Evolutionary conservation across 92 coral and sea anemone genomes (phyloP).

Genomic region (Galaxea fascicularis): DNA sequence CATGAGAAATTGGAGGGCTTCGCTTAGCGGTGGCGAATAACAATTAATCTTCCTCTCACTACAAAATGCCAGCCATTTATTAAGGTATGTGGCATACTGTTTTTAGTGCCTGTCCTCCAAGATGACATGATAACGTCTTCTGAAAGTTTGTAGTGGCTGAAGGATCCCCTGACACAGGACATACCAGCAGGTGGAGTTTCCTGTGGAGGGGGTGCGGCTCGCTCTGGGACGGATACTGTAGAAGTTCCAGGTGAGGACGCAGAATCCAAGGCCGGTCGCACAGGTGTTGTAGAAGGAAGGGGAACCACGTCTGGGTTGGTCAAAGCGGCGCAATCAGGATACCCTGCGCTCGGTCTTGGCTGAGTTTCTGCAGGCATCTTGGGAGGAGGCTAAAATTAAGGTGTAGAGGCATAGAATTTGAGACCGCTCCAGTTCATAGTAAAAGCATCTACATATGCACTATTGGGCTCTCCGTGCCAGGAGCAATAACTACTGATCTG

Average conservation of each 20-base stretch:
- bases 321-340: slow-evolving; percentile 4
- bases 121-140: slow-evolving; percentile 38
- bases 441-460: slow-evolving; percentile 30
- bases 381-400: slow-evolving; percentile 31
- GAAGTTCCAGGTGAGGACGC: not conserved
- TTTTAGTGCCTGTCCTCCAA: slow-evolving; percentile 29
- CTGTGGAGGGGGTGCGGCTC: not conserved
- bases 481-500: slow-evolving; percentile 21
- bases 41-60: not conserved
- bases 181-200: slow-evolving; percentile 37
- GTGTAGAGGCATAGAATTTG: slow-evolving; percentile 36
- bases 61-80: not conserved
- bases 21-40: slow-evolving; percentile 1
- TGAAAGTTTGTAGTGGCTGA: slow-evolving; percentile 34
- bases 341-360: slow-evolving; percentile 19
- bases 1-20: slow-evolving; percentile 3
- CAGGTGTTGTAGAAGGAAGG: slow-evolving; percentile 14
- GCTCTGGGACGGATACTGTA: not conserved
- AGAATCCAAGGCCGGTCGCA: not conserved
- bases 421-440: slow-evolving; percentile 6
- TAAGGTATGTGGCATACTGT: not conserved
- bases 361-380: slow-evolving; percentile 20
- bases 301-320: slow-evolving; percentile 38
- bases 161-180: slow-evolving; percentile 60
- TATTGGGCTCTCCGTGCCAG: slow-evolving; percentile 7